phyloP scores from a whole-genome alignment of 2,888 invertebrate species.

The Caenorhabditis sinica region DNA sequence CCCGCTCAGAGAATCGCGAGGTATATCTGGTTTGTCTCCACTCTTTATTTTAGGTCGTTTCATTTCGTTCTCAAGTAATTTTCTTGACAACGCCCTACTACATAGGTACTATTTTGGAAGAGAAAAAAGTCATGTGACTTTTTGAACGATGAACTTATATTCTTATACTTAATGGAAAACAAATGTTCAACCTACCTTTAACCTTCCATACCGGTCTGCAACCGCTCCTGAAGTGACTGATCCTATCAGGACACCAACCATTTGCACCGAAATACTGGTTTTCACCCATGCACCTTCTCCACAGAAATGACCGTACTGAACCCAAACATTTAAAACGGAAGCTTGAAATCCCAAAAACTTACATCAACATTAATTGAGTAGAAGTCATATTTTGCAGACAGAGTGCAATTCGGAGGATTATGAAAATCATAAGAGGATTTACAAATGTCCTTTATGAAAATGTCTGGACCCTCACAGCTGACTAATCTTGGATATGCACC shows the following conservation, averaged over 20 bases:
- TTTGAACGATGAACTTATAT: not conserved
- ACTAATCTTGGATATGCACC: constrained; percentile 68
- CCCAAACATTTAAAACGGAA: constrained; percentile 1
- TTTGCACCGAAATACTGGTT: constrained; percentile 79
- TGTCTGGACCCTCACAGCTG: constrained; percentile 51
- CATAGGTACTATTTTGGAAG: no score
- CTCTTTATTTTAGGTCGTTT: no score
- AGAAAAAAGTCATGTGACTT: not conserved
- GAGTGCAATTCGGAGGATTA: constrained; percentile 64
- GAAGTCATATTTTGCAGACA: constrained; percentile 68
- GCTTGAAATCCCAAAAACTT: constrained; percentile 4
- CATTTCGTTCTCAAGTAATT: no score
- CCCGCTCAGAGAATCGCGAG: no score
- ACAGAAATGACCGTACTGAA: constrained; percentile 76
- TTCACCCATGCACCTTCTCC: constrained; percentile 75
- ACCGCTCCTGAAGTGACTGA: constrained; percentile 66
- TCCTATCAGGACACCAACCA: constrained; percentile 77
- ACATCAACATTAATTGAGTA: constrained; percentile 73
- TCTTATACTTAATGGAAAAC: not conserved
- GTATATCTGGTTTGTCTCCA: no score
- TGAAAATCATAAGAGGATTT: constrained; percentile 54
- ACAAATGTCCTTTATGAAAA: constrained; percentile 66
- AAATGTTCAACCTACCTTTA: constrained; percentile 56
- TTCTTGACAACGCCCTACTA: not conserved
- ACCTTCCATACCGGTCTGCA: constrained; percentile 68